A percentile compares a stretch with the other conserved stretches of the same genome.
These are phyloP conservation scores for Noctua pronuba DNA, from an alignment of 2,888 invertebrate species.

Conservation along the genomic window DNA sequence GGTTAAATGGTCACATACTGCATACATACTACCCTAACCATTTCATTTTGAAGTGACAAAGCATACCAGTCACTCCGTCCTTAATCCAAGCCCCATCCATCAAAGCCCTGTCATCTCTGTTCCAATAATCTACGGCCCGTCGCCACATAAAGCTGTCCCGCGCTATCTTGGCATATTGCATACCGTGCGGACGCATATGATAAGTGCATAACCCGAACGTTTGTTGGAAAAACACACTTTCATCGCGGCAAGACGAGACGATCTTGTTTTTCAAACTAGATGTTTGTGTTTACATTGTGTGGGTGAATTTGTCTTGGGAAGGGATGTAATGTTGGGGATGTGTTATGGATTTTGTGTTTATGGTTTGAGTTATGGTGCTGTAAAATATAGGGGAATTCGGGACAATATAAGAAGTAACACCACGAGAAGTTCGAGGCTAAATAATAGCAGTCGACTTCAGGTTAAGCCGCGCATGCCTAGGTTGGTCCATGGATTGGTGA, in stretches of 20 bases:
- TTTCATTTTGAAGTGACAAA: constrained; percentile 22
- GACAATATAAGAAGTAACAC: no score
- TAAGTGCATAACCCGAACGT: constrained; percentile 80
- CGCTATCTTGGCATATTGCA: constrained; percentile 83
- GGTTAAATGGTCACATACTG: constrained; percentile 11
- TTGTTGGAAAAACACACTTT: constrained; percentile 67
- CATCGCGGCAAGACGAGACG: constrained; percentile 60
- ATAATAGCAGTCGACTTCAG: no score
- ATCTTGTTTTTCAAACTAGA: constrained; percentile 61
- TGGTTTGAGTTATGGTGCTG: constrained; percentile 5
- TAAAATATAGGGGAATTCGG: background rate
- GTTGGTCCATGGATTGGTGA: no score
- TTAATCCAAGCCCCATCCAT: constrained; percentile 32
- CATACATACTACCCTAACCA: background rate
- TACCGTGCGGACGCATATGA: constrained; percentile 82
- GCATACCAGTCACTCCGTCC: constrained; percentile 13
- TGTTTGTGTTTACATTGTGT: constrained; percentile 59
- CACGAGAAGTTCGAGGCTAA: no score
- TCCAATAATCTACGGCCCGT: constrained; percentile 65
- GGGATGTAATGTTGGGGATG: constrained; percentile 29
- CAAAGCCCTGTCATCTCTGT: constrained; percentile 43
- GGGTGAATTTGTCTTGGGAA: constrained; percentile 43
- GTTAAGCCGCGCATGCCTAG: no score
- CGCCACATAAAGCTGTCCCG: constrained; percentile 82
- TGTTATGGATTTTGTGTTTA: constrained; percentile 29